Evolutionary conservation across 2,888 invertebrate species (phyloP), one percentile per base, ranked within the genome.

Genomic region (Bellardia pandia): DNA sequence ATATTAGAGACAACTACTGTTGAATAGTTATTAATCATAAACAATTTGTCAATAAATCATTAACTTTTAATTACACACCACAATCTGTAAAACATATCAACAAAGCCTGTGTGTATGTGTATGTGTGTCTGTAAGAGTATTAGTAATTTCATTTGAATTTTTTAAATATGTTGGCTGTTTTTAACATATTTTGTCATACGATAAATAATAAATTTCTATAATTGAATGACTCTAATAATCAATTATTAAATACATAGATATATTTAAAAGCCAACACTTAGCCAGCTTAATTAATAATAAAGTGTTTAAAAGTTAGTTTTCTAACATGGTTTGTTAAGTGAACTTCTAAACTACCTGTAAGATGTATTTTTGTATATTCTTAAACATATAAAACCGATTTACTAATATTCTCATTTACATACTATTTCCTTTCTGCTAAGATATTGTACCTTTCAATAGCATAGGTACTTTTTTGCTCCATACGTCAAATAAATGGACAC

Each of bases 31-130:
- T 87, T 77, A 84, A 87, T 87, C 84, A 87, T 53, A 64, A 81
- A 58, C 48, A 87, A 87, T 87, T 81, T 84, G 81, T 87, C 84
- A 78, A 81, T 84, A 81, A 84, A 81, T 85, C 77, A 87, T 87
- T 85, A 85, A 74, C 58, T 74, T 64, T 85, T 79, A 77, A 83
- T 71, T 71, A 62, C 75, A 60, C 3, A 53, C 37, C 42, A 58
- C 83, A 62, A 69, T 76, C 60, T 60, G 68, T 82, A 33, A 76
- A 60, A 72, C 69, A 60, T 76, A 69, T 76, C 82, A 68, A 45
- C 71, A 14, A 16, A 13, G 7, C 7, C 42, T 6, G 8, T 30
- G 14, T 40, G 13, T 74, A 8, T 30, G 9, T 74, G 5, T 11
- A 6, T 16, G 2, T 48, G 48, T 42, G 33, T 60, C n/a, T 11